Percentiles rank a stretch among this genome's conserved stretches.
phyloP scores from a whole-genome alignment of 2,888 invertebrate species.

The Resseliella maxima region DNA sequence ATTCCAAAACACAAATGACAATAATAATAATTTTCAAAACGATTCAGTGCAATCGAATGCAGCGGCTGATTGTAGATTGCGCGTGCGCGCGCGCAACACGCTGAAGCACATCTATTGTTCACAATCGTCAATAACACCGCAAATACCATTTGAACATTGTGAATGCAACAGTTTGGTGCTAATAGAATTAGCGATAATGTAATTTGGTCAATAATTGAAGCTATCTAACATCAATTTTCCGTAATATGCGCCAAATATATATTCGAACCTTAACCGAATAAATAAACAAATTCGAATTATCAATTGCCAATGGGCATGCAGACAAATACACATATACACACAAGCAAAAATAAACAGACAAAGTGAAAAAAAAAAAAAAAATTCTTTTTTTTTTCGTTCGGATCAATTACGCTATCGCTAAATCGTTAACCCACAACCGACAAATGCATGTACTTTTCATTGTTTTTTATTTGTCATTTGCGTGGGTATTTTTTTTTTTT shows the following conservation, averaged over 20 bases:
- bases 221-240: not conserved
- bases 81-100: no score
- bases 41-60: slow-evolving; percentile 36
- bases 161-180: slow-evolving; percentile 44
- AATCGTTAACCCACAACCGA: not conserved
- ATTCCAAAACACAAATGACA: no score
- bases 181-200: slow-evolving; percentile 37
- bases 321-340: no score
- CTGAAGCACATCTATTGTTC: slow-evolving; percentile 19
- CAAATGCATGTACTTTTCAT: not conserved
- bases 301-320: no score
- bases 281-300: no score
- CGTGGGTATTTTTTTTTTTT: not conserved
- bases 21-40: not conserved
- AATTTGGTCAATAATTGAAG: slow-evolving; percentile 11
- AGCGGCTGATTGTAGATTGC: slow-evolving; percentile 20
- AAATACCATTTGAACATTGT: slow-evolving; percentile 16
- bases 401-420: not conserved
- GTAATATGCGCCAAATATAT: no score
- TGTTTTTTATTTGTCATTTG: not conserved
- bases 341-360: no score
- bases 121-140: not conserved
- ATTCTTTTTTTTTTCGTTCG: not conserved
- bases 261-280: no score
- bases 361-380: not conserved